Percentiles rank a stretch among this genome's conserved stretches.
Conservation (phyloP, 2,888 invertebrate species). For the Rhogogaster chlorosoma region DNA sequence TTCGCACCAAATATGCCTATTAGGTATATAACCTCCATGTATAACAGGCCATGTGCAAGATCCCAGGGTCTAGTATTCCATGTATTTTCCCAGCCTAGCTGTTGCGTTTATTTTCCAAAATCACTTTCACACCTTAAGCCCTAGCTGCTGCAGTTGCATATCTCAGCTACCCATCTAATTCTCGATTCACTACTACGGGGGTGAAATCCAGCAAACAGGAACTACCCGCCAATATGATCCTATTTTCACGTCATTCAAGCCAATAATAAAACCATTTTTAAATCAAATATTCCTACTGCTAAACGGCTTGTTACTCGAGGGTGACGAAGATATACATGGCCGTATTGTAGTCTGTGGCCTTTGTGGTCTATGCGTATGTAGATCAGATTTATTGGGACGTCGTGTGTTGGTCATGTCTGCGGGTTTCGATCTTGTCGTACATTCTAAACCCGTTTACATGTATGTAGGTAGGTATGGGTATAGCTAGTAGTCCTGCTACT, state of each 20-base stretch:
- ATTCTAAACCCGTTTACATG: background rate
- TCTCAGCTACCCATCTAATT: constrained; percentile 29
- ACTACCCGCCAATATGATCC: constrained; percentile 60
- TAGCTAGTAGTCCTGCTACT: constrained; percentile 54
- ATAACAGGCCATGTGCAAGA: constrained; percentile 18
- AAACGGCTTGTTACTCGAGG: background rate
- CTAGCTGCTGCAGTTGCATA: background rate
- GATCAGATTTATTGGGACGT: constrained; percentile 66
- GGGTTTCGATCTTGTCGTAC: constrained; percentile 1
- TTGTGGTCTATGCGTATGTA: constrained; percentile 60
- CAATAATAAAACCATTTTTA: constrained; percentile 4
- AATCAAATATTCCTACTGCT: background rate
- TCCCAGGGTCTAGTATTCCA: background rate
- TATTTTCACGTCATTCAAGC: constrained; percentile 65
- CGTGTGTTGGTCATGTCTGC: background rate
- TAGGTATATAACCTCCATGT: constrained; percentile 6
- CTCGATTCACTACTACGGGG: background rate
- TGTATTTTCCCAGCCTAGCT: constrained; percentile 1
- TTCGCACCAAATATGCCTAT: constrained; percentile 35
- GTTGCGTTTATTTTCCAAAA: constrained; percentile 41
- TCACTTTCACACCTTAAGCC: background rate
- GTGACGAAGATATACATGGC: background rate
- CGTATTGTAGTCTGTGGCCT: background rate
- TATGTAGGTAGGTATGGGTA: constrained; percentile 9
- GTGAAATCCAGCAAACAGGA: constrained; percentile 60